Percentiles rank a stretch among this genome's conserved stretches.
Conservation (phyloP, 1,140 invertebrate species). For the Musca vetustissima region DNA sequence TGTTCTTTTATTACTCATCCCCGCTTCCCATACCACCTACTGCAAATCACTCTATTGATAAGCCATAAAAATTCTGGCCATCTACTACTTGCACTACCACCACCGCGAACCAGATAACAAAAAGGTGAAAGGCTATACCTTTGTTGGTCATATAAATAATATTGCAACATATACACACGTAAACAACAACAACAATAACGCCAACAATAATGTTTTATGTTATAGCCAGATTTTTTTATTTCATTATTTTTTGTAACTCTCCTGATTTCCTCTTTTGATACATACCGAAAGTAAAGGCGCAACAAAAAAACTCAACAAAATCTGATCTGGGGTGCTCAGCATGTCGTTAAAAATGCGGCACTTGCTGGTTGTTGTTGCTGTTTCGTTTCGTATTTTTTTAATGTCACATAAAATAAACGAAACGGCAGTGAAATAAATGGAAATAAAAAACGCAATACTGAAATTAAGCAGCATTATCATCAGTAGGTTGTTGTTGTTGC, state of each 20-base stretch:
- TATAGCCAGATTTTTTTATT: background rate
- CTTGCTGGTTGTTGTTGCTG: conserved; percentile 1
- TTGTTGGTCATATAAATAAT: background rate
- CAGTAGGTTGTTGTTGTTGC: no score
- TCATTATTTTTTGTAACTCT: background rate
- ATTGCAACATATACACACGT: background rate
- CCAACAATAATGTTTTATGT: background rate
- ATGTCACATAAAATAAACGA: background rate
- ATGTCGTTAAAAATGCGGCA: background rate
- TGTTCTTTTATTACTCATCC: no score
- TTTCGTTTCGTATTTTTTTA: background rate
- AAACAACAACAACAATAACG: background rate
- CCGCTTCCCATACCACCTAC: no score
- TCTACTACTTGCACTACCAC: background rate
- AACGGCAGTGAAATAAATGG: background rate
- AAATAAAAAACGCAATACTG: background rate
- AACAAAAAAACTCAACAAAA: background rate
- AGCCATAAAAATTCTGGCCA: background rate
- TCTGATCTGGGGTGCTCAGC: background rate
- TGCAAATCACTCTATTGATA: background rate
- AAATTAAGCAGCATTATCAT: background rate
- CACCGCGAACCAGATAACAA: no score
- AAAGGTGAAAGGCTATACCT: background rate
- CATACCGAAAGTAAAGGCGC: background rate
- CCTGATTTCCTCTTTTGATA: background rate